Percentiles rank a stretch among this genome's conserved stretches.
Conservation (phyloP, 1,140 invertebrate species). For the Acyrthosiphon pisum region DNA sequence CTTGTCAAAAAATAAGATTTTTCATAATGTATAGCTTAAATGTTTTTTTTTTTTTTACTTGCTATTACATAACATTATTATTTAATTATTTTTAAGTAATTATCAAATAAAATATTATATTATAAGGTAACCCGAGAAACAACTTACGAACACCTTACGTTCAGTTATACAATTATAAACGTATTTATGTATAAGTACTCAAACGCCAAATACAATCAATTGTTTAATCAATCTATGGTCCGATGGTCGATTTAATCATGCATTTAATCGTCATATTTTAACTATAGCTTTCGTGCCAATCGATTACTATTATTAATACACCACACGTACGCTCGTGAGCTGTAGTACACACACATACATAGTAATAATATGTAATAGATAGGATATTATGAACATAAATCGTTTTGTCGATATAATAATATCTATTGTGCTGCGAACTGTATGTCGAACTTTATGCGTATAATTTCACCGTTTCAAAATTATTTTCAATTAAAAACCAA, state of each 20-base stretch:
- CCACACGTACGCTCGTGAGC: neutral
- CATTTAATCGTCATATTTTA: neutral
- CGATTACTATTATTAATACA: neutral
- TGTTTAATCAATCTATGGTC: neutral
- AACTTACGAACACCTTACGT: neutral
- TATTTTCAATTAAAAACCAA: neutral
- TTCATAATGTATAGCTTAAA: no score
- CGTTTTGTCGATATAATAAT: neutral
- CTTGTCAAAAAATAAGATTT: no score
- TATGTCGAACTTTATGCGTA: neutral
- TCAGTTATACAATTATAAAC: neutral
- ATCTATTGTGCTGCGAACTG: neutral
- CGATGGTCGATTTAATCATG: neutral
- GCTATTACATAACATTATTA: neutral
- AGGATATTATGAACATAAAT: constrained; percentile 2
- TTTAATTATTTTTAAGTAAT: neutral
- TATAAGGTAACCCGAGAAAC: neutral
- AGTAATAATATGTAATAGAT: neutral
- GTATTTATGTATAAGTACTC: neutral
- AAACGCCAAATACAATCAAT: neutral
- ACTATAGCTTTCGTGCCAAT: neutral
- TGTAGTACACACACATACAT: neutral
- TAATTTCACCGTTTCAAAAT: neutral
- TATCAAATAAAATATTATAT: neutral
- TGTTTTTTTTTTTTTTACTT: neutral